phyloP scores from a whole-genome alignment of 2,888 invertebrate species.

The Charanyca ferruginea region DNA sequence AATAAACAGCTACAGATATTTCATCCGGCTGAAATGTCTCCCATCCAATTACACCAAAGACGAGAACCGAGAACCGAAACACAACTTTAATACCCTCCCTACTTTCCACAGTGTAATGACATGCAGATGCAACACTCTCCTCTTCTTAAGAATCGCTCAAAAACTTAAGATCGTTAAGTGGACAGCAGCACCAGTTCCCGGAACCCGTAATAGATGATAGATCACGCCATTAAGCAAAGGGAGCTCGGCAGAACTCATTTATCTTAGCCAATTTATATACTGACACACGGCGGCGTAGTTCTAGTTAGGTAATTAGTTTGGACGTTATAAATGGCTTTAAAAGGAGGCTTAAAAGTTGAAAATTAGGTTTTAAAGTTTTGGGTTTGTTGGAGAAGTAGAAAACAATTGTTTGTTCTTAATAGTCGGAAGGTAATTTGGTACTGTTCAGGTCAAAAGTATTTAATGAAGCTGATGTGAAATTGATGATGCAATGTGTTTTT shows the following conservation, averaged over 20 bases:
- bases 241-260: slow-evolving; percentile 60
- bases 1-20: neutral
- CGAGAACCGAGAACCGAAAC: neutral
- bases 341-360: slow-evolving; percentile 56
- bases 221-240: slow-evolving; percentile 65
- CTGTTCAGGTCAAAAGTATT: slow-evolving; percentile 27
- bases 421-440: slow-evolving; percentile 10
- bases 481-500: too few relatives aligned
- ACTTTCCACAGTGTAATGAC: neutral
- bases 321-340: slow-evolving; percentile 63
- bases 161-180: slow-evolving; percentile 56
- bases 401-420: slow-evolving; percentile 8
- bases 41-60: neutral
- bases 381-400: slow-evolving; percentile 20
- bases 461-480: slow-evolving; percentile 14
- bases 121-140: slow-evolving; percentile 43
- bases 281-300: slow-evolving; percentile 60
- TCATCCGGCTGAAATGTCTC: neutral
- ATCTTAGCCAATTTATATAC: slow-evolving; percentile 67
- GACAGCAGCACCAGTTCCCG: slow-evolving; percentile 45
- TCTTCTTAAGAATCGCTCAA: slow-evolving; percentile 24
- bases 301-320: slow-evolving; percentile 62
- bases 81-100: neutral
- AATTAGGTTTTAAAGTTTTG: slow-evolving; percentile 56
- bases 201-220: slow-evolving; percentile 62